These are phyloP conservation scores for Phalacrocorax carbo DNA, from an alignment of 2,113 vertebrate species.

Conservation along the genomic window DNA sequence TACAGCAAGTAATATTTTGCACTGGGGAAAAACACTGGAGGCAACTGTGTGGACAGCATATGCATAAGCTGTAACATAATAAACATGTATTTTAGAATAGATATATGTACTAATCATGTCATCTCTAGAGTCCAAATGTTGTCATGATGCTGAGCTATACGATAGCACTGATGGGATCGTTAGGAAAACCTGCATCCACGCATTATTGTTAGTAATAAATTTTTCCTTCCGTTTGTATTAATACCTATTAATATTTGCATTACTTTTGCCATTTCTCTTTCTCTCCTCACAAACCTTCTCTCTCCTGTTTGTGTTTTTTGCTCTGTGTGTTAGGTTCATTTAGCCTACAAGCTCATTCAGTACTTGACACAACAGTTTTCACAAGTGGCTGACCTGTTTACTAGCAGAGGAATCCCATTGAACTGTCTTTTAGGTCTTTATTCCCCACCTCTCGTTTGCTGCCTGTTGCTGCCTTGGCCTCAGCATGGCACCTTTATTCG, in stretches of 20 bases:
- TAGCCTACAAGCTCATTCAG: not conserved
- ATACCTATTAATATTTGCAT: not conserved
- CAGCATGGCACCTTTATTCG: not conserved
- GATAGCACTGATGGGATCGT: not conserved
- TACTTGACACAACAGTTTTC: not conserved
- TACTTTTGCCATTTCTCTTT: not conserved
- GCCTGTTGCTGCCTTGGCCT: not conserved
- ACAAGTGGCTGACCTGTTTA: not conserved
- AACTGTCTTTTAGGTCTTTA: not conserved
- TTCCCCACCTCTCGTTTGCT: not conserved
- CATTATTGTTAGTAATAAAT: not conserved
- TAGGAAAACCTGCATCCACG: not conserved
- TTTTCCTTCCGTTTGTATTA: not conserved
- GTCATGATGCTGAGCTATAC: not conserved
- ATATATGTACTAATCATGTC: constrained; percentile 10
- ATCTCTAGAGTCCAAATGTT: not conserved
- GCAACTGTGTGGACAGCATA: not conserved
- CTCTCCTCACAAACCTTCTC: not conserved
- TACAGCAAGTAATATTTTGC: constrained; percentile 39
- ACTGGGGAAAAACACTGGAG: constrained; percentile 16
- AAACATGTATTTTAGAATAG: constrained; percentile 21
- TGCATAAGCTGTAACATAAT: constrained; percentile 17
- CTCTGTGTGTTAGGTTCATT: not conserved
- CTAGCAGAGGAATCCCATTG: not conserved
- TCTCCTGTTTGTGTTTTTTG: not conserved